Percentiles rank a stretch among this genome's conserved stretches.
Evolutionary conservation across 2,797 vertebrate species (phyloP).

Genomic region (Acipenser transmontanus): DNA sequence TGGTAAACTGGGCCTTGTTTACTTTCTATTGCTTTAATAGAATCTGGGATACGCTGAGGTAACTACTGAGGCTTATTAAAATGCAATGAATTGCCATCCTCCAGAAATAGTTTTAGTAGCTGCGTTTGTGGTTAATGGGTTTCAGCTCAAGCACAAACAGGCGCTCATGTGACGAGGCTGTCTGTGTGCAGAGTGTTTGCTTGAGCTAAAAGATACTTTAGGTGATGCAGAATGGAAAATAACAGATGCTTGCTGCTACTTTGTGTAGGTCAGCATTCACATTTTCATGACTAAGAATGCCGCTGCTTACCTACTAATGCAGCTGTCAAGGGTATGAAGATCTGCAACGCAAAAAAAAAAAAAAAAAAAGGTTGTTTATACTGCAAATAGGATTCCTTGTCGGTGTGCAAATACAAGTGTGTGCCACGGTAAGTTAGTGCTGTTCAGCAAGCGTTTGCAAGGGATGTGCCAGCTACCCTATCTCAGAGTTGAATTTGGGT

Average conservation of each 20-base stretch:
- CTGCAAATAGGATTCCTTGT: constrained; percentile 1
- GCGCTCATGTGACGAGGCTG: constrained; percentile 4
- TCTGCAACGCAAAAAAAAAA: background rate
- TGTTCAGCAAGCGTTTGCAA: constrained; percentile 48
- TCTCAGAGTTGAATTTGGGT: constrained; percentile 58
- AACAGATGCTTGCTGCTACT: background rate
- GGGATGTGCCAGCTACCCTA: constrained; percentile 48
- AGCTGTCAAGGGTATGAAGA: background rate
- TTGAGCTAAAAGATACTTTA: background rate
- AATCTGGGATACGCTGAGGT: background rate
- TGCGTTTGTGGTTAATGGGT: constrained; percentile 60
- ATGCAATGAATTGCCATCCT: constrained; percentile 7
- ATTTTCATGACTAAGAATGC: constrained; percentile 17
- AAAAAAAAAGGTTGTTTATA: background rate
- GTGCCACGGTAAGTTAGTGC: constrained; percentile 17
- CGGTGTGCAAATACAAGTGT: background rate
- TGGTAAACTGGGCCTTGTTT: background rate
- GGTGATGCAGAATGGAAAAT: background rate
- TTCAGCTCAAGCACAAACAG: constrained; percentile 53
- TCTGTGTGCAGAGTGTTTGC: constrained; percentile 1
- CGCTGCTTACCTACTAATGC: constrained; percentile 2
- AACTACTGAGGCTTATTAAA: constrained; percentile 2
- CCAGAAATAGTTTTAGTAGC: constrained; percentile 21
- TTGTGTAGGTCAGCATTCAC: background rate
- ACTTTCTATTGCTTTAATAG: background rate